Percentiles rank a stretch among this genome's conserved stretches.
Evolutionary conservation across 2,113 vertebrate genomes (phyloP).

Genomic region (Ceyx margarethae): DNA sequence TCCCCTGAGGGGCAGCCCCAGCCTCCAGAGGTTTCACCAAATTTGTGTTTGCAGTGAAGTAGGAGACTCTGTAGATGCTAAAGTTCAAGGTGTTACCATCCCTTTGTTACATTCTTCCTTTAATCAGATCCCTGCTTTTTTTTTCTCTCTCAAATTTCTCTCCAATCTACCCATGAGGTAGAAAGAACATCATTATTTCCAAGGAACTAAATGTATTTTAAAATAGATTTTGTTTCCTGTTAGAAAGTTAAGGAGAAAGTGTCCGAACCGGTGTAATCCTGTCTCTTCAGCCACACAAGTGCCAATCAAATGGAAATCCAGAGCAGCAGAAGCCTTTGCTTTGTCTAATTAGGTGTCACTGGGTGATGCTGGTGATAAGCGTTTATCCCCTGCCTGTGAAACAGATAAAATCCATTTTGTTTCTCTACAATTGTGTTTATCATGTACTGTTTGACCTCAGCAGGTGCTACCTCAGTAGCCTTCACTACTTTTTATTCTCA

Average conservation of each 20-base stretch:
- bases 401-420: not conserved
- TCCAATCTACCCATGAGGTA: constrained; percentile 80
- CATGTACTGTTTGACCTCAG: not conserved
- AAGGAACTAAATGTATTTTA: not conserved
- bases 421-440: not conserved
- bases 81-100: not conserved
- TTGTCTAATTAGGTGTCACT: not conserved
- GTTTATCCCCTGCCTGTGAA: not conserved
- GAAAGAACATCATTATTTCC: constrained; percentile 39
- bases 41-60: not conserved
- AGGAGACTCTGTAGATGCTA: accelerated
- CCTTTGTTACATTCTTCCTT: constrained; percentile 86
- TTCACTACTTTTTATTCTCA: not conserved
- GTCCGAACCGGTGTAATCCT: not conserved
- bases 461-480: not conserved
- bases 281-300: not conserved
- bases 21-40: accelerated
- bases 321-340: not conserved
- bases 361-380: not conserved
- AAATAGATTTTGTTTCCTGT: not conserved
- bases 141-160: constrained; percentile 84
- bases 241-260: not conserved
- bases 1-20: not conserved
- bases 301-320: not conserved
- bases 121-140: constrained; percentile 79